Evolutionary conservation across 2,888 invertebrate species (phyloP).

Genomic region (Salpingus planirostris): DNA sequence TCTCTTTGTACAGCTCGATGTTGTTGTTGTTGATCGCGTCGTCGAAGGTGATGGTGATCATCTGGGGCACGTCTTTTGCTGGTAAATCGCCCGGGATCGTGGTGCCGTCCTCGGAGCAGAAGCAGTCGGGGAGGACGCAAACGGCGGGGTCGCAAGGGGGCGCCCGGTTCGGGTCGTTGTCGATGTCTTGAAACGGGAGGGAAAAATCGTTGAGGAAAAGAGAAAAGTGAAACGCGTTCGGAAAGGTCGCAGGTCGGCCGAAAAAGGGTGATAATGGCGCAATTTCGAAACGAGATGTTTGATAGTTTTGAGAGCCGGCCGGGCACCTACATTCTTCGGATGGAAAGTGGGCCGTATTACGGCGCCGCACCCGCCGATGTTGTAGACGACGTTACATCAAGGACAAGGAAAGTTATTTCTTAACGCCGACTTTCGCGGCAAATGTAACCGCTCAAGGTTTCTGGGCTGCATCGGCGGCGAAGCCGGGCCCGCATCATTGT

Average conservation of each 20-base stretch:
- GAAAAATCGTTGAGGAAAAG: conserved; percentile 11
- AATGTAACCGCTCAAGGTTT: conserved; percentile 29
- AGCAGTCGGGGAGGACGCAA: conserved; percentile 84
- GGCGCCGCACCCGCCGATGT: conserved; percentile 25
- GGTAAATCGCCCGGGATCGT: conserved; percentile 77
- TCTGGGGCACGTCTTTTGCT: conserved; percentile 79
- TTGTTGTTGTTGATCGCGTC: conserved; percentile 94
- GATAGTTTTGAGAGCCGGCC: conserved; percentile 14
- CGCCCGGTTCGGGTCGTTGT: conserved; percentile 88
- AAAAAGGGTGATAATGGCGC: conserved; percentile 21
- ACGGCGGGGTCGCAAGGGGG: conserved; percentile 81
- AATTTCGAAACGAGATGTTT: conserved; percentile 19
- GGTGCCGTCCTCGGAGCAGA: conserved; percentile 90
- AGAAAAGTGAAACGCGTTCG: conserved; percentile 24
- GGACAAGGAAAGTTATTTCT: conserved; percentile 38
- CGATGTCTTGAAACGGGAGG: conserved; percentile 59
- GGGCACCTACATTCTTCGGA: conserved; percentile 17
- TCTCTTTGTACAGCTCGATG: conserved; percentile 86
- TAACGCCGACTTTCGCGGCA: conserved; percentile 32
- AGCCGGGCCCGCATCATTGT: too few relatives aligned
- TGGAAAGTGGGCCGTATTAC: conserved; percentile 31
- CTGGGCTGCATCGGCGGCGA: conserved; percentile 4
- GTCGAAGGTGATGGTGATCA: conserved; percentile 91
- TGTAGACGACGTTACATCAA: conserved; percentile 29
- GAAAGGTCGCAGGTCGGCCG: conserved; percentile 17